These are phyloP conservation scores for Phaedon cochleariae DNA, from an alignment of 2,888 invertebrate genomes.

Conservation along the genomic window DNA sequence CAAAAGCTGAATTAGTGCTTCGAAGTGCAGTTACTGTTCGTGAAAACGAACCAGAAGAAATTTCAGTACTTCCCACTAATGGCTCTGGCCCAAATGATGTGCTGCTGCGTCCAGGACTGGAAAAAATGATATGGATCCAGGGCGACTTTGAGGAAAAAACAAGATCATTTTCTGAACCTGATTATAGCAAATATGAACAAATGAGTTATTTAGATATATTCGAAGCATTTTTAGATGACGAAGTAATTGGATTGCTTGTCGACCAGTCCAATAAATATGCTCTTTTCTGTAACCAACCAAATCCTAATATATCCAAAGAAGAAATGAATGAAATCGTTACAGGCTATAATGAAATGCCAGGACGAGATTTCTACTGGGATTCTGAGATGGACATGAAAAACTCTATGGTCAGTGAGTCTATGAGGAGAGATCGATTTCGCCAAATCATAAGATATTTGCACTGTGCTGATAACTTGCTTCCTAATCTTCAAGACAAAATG, in stretches of 20 bases:
- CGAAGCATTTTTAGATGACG: no score
- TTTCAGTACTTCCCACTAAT: no score
- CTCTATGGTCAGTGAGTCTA: constrained; percentile 17
- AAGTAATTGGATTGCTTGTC: no score
- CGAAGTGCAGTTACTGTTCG: neutral
- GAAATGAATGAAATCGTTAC: constrained; percentile 16
- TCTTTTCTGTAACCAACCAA: constrained; percentile 19
- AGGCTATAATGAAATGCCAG: constrained; percentile 9
- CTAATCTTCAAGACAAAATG: constrained; percentile 9
- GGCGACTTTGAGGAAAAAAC: constrained; percentile 16
- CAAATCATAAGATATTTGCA: constrained; percentile 14
- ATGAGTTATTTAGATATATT: constrained; percentile 18
- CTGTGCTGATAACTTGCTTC: no score
- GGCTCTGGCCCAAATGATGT: constrained; percentile 5
- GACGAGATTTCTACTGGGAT: constrained; percentile 17
- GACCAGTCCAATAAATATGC: no score
- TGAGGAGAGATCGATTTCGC: constrained; percentile 14
- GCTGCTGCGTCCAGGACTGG: constrained; percentile 6
- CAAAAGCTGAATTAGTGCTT: neutral
- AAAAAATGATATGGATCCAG: constrained; percentile 15
- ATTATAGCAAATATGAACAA: constrained; percentile 16
- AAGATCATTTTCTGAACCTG: constrained; percentile 19
- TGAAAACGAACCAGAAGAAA: no score
- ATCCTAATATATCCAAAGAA: constrained; percentile 18
- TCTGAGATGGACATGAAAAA: constrained; percentile 17